Percentiles rank a stretch among this genome's conserved stretches.
Conservation (phyloP, 2,797 vertebrate species). For the Yasuhikotakia modesta region DNA sequence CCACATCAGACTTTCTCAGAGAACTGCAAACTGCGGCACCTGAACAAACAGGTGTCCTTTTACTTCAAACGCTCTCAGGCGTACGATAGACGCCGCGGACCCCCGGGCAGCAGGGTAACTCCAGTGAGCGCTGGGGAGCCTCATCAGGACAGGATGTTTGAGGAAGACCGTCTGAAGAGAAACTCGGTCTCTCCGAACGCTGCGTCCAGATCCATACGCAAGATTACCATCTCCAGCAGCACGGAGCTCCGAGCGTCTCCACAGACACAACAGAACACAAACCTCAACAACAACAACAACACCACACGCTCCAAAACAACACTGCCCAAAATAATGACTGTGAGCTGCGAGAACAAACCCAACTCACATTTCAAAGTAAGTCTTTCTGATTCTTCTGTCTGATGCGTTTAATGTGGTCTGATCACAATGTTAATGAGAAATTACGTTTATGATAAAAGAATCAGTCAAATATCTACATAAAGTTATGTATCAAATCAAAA, state of each 20-base stretch:
- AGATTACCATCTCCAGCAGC: constrained; percentile 78
- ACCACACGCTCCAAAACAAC: constrained; percentile 54
- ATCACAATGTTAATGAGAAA: no score
- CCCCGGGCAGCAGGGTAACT: background rate
- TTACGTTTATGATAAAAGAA: no score
- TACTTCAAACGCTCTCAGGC: constrained; percentile 72
- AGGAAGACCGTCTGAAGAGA: constrained; percentile 74
- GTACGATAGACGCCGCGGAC: constrained; percentile 44
- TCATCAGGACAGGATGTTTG: constrained; percentile 63
- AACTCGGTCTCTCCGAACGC: constrained; percentile 59
- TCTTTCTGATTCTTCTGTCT: no score
- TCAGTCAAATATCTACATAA: no score
- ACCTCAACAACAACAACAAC: constrained; percentile 68
- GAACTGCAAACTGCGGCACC: constrained; percentile 70
- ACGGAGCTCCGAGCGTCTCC: constrained; percentile 52
- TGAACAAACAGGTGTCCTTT: constrained; percentile 70
- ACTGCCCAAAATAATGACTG: constrained; percentile 73
- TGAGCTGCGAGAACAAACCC: constrained; percentile 76
- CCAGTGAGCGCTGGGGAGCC: constrained; percentile 47
- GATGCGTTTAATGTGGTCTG: no score
- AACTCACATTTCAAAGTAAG: constrained; percentile 78
- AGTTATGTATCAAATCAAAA: no score
- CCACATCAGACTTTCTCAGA: constrained; percentile 68
- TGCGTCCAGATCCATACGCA: constrained; percentile 77
- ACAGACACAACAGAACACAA: constrained; percentile 31